Base-by-base conservation (phyloP, 2,113 vertebrate genomes). In the Lycocorax pyrrhopterus region DNA sequence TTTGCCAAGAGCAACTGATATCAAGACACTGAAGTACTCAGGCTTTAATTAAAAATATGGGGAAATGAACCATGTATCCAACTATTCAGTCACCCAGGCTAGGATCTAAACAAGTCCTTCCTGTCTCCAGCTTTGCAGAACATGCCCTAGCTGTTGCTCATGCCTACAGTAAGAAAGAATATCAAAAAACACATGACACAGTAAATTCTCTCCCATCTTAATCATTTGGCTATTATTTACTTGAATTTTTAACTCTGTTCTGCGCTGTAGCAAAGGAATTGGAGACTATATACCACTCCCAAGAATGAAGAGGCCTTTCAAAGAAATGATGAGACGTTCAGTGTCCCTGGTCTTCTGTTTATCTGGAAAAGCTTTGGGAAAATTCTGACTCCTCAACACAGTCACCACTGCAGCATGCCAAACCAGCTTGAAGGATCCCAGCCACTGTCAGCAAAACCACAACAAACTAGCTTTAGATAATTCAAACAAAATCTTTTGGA, bases 391-490 rank as follows among this genome's bases (percentile, higher is more conserved):
- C 53, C 60, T 79, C 75, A 69, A 79, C 7, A n/a, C 20, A 90
- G 88, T 82, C 83, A 94, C 73, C 43, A 46, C 72, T 89, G 89
- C 52, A 89, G 85, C 90, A 95, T 58, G 91, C 89, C 84, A 93
- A 85, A 76, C 58, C 59, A 75, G 63, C 71, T 88, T 88, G 64
- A 95, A 87, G 88, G 25, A 94, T 78, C 90, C 94, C 89, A 95
- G 93, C 67, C 94, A 91, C 81, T 75, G 81, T 72, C 90, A 91
- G 80, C 69, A 94, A 97, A 96, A 77, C 89, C 84, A 86, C 82
- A 85, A 93, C 59, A 81, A 93, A 51, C 27, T 30, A 64, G 41
- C 75, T 73, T 64, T 41, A 94, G 64, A 95, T 72, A 81, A 90
- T 81, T 89, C 71, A 95, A 95, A 93, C 74, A 72, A 88, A 96